Percentiles rank a stretch among this genome's conserved stretches.
These are phyloP conservation scores for Enteromius treurensis DNA, from an alignment of 2,797 vertebrate genomes.

Conservation along the genomic window DNA sequence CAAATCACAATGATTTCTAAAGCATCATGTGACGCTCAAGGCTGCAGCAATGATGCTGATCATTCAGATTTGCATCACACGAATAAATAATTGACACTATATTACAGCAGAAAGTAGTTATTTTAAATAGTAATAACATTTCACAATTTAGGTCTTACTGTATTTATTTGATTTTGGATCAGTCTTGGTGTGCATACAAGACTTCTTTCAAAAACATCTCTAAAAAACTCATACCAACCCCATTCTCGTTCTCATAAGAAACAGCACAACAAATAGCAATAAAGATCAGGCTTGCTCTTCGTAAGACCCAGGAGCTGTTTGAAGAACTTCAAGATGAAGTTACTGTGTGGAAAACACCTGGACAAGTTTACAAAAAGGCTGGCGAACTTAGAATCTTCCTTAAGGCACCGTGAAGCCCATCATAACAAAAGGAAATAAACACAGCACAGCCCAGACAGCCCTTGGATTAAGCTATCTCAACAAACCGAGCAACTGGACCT, in stretches of 20 bases:
- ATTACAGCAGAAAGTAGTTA: not conserved
- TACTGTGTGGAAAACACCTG: slow-evolving; percentile 17
- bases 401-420: not conserved
- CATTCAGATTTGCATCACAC: no score
- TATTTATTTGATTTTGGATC: not conserved
- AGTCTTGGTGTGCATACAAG: not conserved
- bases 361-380: slow-evolving; percentile 22
- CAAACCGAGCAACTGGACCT: slow-evolving; percentile 5
- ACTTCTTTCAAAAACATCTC: not conserved
- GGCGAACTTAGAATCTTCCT: not conserved
- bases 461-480: slow-evolving; percentile 23
- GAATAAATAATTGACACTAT: not conserved
- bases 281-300: not conserved
- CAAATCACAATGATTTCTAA: not conserved
- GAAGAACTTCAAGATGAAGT: slow-evolving; percentile 1
- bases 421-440: slow-evolving; percentile 28
- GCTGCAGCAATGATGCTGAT: not conserved
- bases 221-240: not conserved
- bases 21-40: not conserved
- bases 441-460: slow-evolving; percentile 1
- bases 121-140: not conserved
- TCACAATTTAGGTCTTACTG: not conserved
- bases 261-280: slow-evolving; percentile 12
- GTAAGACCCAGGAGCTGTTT: not conserved
- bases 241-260: not conserved